Conservation (phyloP, 2,888 invertebrate species). For the Lacanobia wlatinum region DNA sequence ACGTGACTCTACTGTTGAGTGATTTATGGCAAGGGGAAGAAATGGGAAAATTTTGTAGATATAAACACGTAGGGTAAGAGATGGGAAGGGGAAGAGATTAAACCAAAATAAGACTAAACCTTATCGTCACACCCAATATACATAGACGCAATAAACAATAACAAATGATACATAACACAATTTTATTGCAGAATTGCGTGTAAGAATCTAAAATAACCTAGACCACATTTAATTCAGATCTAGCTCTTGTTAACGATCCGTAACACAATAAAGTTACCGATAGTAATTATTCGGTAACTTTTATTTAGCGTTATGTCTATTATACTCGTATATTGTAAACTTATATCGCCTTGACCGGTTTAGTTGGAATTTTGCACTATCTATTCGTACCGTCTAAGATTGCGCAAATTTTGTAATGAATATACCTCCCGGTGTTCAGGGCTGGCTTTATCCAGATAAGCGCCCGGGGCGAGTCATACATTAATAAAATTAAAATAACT, state of each 20-base stretch:
- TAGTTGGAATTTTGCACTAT: conserved; percentile 47
- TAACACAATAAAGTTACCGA: conserved; percentile 52
- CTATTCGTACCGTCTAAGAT: conserved; percentile 45
- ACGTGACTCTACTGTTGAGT: no score
- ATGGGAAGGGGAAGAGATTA: no score
- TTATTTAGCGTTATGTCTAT: conserved; percentile 45
- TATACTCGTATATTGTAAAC: conserved; percentile 16
- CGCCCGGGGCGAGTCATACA: no score
- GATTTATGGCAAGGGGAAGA: no score
- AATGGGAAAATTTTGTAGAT: no score
- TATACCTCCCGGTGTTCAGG: conserved; percentile 8
- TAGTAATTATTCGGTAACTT: conserved; percentile 56
- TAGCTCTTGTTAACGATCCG: conserved; percentile 31
- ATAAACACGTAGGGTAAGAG: no score
- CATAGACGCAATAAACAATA: no score
- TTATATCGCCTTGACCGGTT: conserved; percentile 66
- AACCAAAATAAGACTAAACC: no score
- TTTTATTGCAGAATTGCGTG: conserved; percentile 13
- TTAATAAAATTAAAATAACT: no score
- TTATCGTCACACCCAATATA: no score
- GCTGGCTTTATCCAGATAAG: no score
- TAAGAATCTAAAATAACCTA: conserved; percentile 23
- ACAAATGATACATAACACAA: background rate
- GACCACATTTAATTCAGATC: conserved; percentile 17
- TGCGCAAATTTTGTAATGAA: conserved; percentile 43